Conservation (phyloP, 2,888 invertebrate genomes). For the Athalia circularis region DNA sequence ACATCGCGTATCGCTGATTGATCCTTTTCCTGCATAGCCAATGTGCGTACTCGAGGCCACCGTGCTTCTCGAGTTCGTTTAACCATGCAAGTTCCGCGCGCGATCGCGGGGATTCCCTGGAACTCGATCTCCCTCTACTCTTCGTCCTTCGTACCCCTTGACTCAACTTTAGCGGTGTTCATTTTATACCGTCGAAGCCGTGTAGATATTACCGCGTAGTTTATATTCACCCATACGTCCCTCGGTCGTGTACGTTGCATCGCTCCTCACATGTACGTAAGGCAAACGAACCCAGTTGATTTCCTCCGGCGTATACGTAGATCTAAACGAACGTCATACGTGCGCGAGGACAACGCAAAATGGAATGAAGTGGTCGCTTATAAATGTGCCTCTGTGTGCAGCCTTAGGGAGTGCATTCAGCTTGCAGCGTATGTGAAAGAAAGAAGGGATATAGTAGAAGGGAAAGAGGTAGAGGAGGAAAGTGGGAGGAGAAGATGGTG, state of each 20-base stretch:
- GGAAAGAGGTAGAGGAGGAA: background rate
- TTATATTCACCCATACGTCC: too few species aligned
- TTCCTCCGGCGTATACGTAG: background rate
- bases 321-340: background rate
- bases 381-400: background rate
- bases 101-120: background rate
- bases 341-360: constrained; percentile 15
- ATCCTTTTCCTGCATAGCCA: too few species aligned
- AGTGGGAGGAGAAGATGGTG: background rate
- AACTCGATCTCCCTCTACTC: constrained; percentile 13
- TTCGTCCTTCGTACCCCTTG: background rate
- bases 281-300: background rate
- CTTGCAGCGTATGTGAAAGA: background rate
- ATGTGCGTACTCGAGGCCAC: too few species aligned
- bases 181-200: too few species aligned
- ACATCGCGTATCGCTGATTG: too few species aligned
- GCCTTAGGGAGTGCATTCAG: constrained; percentile 39
- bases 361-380: constrained; percentile 31
- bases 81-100: background rate
- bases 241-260: too few species aligned
- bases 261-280: too few species aligned
- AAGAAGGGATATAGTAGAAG: background rate
- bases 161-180: background rate
- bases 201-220: too few species aligned
- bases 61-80: constrained; percentile 1